Evolutionary conservation across 2,888 invertebrate genomes (phyloP).

Genomic region (Alentia gelatinosa): DNA sequence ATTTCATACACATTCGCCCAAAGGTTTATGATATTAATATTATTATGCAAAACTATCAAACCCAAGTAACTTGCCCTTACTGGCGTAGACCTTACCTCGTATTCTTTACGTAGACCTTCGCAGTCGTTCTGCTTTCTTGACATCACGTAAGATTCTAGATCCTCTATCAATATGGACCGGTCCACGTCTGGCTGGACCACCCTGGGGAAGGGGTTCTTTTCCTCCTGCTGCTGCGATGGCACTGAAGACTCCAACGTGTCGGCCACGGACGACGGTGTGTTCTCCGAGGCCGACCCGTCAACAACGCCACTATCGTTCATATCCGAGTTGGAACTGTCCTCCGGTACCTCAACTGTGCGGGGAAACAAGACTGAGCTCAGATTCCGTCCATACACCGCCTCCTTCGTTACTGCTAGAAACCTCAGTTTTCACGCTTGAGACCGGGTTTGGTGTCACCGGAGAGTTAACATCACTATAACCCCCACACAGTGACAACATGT

Average conservation of each 20-base stretch:
- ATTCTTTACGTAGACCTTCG: constrained; percentile 62
- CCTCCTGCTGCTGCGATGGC: not conserved
- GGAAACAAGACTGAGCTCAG: too few species aligned
- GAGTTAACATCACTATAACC: too few species aligned
- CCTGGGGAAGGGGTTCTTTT: constrained; percentile 43
- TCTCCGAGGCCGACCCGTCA: constrained; percentile 48
- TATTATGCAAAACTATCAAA: not conserved
- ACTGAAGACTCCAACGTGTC: constrained; percentile 8
- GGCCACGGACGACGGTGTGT: constrained; percentile 57
- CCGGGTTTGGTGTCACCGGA: too few species aligned
- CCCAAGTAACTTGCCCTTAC: not conserved
- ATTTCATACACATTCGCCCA: too few species aligned
- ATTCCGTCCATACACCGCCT: too few species aligned
- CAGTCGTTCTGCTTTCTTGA: constrained; percentile 61
- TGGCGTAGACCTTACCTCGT: constrained; percentile 61
- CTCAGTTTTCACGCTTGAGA: too few species aligned
- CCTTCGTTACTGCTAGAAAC: too few species aligned
- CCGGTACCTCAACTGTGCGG: constrained; percentile 15
- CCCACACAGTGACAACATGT: too few species aligned
- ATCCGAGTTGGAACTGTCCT: constrained; percentile 55
- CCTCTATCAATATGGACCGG: constrained; percentile 59
- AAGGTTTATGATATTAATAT: too few species aligned
- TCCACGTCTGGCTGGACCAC: constrained; percentile 57
- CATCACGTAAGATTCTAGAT: constrained; percentile 64
- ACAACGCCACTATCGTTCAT: constrained; percentile 55